Percentiles rank a stretch among this genome's conserved stretches.
These are phyloP conservation scores for Anarsia innoxiella DNA, from an alignment of 2,888 invertebrate genomes.

Conservation along the genomic window DNA sequence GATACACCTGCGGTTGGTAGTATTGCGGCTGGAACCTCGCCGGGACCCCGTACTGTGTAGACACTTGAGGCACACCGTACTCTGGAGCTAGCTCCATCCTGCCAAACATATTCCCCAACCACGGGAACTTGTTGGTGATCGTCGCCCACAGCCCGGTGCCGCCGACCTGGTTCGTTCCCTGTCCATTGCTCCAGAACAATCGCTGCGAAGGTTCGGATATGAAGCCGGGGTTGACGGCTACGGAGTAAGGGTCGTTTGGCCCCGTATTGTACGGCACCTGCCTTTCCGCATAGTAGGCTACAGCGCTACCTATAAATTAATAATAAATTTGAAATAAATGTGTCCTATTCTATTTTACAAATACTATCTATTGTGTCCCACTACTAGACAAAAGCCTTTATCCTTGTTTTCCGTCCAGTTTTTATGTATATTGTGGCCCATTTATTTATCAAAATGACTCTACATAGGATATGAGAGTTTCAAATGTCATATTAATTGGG, in stretches of 20 bases:
- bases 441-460: too few species aligned
- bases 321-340: too few species aligned
- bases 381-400: too few species aligned
- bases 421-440: too few species aligned
- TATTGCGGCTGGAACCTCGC: constrained; percentile 16
- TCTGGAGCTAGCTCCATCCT: constrained; percentile 50
- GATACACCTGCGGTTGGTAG: constrained; percentile 13
- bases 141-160: constrained; percentile 59
- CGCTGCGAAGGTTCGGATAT: constrained; percentile 53
- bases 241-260: constrained; percentile 48
- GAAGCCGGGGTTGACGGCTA: constrained; percentile 37
- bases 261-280: constrained; percentile 52
- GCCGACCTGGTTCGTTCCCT: constrained; percentile 63
- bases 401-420: too few species aligned
- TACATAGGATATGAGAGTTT: too few species aligned
- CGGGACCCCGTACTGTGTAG: constrained; percentile 21
- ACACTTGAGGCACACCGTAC: constrained; percentile 27
- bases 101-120: constrained; percentile 60
- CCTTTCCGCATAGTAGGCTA: constrained; percentile 52
- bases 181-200: constrained; percentile 52
- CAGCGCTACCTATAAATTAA: constrained; percentile 45
- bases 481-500: too few species aligned
- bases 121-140: constrained; percentile 63
- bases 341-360: too few species aligned
- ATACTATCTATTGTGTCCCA: too few species aligned